Evolutionary conservation across 2,797 vertebrate species (phyloP), one percentile per base, ranked within the genome.

Genomic region (Galagoides demidoff): DNA sequence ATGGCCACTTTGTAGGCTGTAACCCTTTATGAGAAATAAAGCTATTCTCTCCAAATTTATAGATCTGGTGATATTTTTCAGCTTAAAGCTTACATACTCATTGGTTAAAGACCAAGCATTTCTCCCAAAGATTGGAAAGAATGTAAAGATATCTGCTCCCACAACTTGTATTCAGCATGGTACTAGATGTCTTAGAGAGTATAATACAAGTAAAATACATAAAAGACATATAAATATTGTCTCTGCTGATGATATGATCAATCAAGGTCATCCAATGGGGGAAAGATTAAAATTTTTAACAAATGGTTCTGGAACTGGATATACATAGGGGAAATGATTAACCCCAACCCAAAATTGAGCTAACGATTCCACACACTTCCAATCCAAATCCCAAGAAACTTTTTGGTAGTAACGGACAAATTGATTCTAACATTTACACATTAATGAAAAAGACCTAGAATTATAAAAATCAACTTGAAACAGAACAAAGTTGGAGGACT

Each of bases 391-490:
- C 57, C 57, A 87, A 57, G 9, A 61, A 19, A 22, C 29, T 71
- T 82, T 77, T 83, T 49, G 27, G 71, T 49, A 85, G 66, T 92
- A 85, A 76, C 31, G 37, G 22, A 70, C 12, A 63, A 76, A 64
- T 23, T 55, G n/a, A 74, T 70, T 68, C 39, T 68, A 90, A 85
- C 73, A 79, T n/a, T n/a, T 55, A n/a, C 59, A 83, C 37, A 9
- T 39, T 57, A 59, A 52, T 29, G 19, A 39, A 52, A 79, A 83
- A 83, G 82, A 71, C 31, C 59, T 84, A 88, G 88, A 85, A 87
- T 74, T 74, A 74, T 68, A 29, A 66, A 95, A 89, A 86, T 27
- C 16, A 59, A n/a, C 57, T 85, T 71, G 66, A 83, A 71, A 86
- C 61, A 77, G 55, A 92, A 77, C 64, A 64, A 73, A 57, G 31